These are phyloP conservation scores for Phenganax subtilis DNA, from an alignment of 92 coral and sea anemone species.

Conservation along the genomic window DNA sequence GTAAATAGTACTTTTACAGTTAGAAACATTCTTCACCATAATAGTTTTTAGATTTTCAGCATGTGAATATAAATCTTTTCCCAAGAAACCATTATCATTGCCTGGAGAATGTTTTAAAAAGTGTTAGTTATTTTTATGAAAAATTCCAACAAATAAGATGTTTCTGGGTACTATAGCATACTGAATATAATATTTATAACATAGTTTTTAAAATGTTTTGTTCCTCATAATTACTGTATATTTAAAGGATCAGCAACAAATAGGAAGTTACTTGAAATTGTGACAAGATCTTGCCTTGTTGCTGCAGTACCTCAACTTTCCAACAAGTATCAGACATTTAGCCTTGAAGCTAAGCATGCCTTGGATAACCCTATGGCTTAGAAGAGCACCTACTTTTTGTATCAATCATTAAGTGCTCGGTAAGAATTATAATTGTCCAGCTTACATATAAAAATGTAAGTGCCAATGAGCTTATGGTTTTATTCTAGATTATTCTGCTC, in stretches of 20 bases:
- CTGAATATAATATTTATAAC: background rate
- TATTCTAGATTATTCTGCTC: slow-evolving; percentile 25
- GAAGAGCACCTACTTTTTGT: slow-evolving; percentile 46
- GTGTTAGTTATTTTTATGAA: slow-evolving; percentile 6
- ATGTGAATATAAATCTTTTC: background rate
- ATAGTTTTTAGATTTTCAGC: background rate
- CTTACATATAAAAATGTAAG: background rate
- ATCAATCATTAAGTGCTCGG: slow-evolving; percentile 48
- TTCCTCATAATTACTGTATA: slow-evolving; percentile 4
- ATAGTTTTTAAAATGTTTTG: background rate
- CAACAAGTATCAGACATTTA: slow-evolving; percentile 46
- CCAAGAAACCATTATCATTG: background rate
- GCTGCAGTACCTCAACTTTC: slow-evolving; percentile 43
- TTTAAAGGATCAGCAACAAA: slow-evolving; percentile 41
- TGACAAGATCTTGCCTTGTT: slow-evolving; percentile 41
- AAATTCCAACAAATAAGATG: slow-evolving; percentile 4
- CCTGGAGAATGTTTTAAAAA: background rate
- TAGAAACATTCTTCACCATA: background rate
- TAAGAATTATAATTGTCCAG: slow-evolving; percentile 18
- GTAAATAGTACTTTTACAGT: background rate
- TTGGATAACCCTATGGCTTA: slow-evolving; percentile 48
- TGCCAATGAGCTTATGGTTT: background rate
- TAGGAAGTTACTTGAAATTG: slow-evolving; percentile 44
- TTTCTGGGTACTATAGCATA: background rate
- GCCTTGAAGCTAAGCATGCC: slow-evolving; percentile 48